Evolutionary conservation across 2,888 invertebrate species (phyloP), one percentile per base, ranked within the genome.

Genomic region (Podabrus alpinus): DNA sequence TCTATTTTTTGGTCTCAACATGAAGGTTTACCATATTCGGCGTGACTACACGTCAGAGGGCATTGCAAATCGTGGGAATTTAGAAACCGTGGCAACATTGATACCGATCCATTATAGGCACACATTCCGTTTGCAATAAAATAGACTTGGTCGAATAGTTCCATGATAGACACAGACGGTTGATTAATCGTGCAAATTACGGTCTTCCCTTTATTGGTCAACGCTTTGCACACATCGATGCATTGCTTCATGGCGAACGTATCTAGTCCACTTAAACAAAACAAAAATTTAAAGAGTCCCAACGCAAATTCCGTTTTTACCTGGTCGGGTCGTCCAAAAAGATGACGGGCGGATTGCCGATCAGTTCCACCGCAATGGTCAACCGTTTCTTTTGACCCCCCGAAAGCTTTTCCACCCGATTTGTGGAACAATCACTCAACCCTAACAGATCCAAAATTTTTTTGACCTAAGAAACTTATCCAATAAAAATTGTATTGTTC

Each of bases 261-360:
- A 86, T 95, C 95, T 77, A 95, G 86, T 9, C 95, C 95, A 73
- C 94, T 91, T 87, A 45, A 45, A 45, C 13, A 29, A n/a, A 45
- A 45, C 4, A 3, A n/a, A 0, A 72, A 94, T 91, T 87, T 4
- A 86, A 86, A 68, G 0, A 62, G 66, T 45, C 29, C 1, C 17
- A 13, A 71, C 15, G 24, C 13, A 4, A 13, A 4, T 29, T 13
- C 13, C 4, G 19, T 67, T 69, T 79, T 15, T 86, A 94, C 94
- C 93, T 93, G 2, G 94, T 94, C 16, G 95, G 94, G 85, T 95
- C 94, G 85, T 95, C 95, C 80, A 95, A 88, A 85, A 94, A 94
- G 85, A 95, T 93, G 59, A 95, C 91, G 0, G 94, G 94, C 9
- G 95, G 95, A 85, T 95, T 95, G 87, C 93, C 94, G 78, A 95